Conservation (phyloP, 2,888 invertebrate genomes). For the Dioctria linearis region DNA sequence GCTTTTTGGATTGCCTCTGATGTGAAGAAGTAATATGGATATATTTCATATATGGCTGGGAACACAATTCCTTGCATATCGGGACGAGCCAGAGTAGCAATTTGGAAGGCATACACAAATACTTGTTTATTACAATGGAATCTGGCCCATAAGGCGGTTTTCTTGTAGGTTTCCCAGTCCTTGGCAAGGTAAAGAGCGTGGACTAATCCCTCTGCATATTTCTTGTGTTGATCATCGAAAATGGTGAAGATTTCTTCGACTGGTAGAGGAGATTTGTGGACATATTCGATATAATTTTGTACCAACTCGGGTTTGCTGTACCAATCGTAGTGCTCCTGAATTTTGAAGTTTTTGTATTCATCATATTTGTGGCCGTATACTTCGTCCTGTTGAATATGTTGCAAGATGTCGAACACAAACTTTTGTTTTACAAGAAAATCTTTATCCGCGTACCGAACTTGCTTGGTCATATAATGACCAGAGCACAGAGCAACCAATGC, state of each 20-base stretch:
- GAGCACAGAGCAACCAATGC: slow-evolving; percentile 63
- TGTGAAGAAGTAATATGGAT: slow-evolving; percentile 78
- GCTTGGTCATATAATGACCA: slow-evolving; percentile 60
- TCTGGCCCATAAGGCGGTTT: slow-evolving; percentile 80
- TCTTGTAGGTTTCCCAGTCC: slow-evolving; percentile 81
- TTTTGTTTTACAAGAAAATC: slow-evolving; percentile 72
- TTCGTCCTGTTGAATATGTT: slow-evolving; percentile 76
- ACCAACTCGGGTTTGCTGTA: slow-evolving; percentile 76
- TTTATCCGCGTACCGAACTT: slow-evolving; percentile 72
- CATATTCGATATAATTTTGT: slow-evolving; percentile 73
- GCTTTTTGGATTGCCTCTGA: slow-evolving; percentile 73
- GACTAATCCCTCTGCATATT: slow-evolving; percentile 76
- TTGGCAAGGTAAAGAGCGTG: slow-evolving; percentile 80
- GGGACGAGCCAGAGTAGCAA: slow-evolving; percentile 75
- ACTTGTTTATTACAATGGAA: slow-evolving; percentile 76
- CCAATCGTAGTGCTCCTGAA: slow-evolving; percentile 75
- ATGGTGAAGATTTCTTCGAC: slow-evolving; percentile 66
- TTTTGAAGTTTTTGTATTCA: slow-evolving; percentile 75
- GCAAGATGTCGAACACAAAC: slow-evolving; percentile 73
- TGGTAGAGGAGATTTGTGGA: slow-evolving; percentile 72
- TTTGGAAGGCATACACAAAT: slow-evolving; percentile 76
- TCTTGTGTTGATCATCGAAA: slow-evolving; percentile 67
- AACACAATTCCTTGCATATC: slow-evolving; percentile 75
- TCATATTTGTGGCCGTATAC: slow-evolving; percentile 68
- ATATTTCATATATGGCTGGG: slow-evolving; percentile 80